Base-by-base conservation (phyloP, 2,888 invertebrate species). In the Flexamia atlantica region DNA sequence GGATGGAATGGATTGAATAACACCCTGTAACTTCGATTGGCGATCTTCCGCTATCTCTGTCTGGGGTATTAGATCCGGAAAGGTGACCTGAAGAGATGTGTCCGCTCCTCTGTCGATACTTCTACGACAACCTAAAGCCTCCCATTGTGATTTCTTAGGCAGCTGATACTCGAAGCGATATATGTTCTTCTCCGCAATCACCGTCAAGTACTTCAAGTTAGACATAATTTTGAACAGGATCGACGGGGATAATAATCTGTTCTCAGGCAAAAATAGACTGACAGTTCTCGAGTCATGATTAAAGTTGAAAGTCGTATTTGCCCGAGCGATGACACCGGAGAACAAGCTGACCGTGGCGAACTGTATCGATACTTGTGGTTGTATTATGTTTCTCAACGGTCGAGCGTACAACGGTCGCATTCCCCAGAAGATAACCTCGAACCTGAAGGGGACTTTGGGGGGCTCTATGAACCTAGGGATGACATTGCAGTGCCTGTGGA, bases 341-440 rank as follows among this genome's bases (percentile, higher is more conserved):
- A 90, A 89, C 20, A 92, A 79, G 50, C 88, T 87, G 10, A 88
- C 87, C 4, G 91, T 90, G 0, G 89, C 89, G 83, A 91, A 91
- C 83, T 91, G 90, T 10, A 92, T 86, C 1, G 10, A 20, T n/a
- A 72, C 23, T 42, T 72, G 72, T 40, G 72, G 72, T 40, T 72
- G 72, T 2, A 90, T 87, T 25, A 92, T 89, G 88, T 90, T 90
- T 0, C 92, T 92, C 84, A 89, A 88, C 84, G 90, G 89, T 0
- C 91, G 87, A 88, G 91, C 93, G 70, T 42, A 20, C 10, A 40
- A 40, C 12, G 72, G 72, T 90, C 91, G 88, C 0, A 94, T 88
- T 0, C 94, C 94, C 91, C 93, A 93, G 88, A 94, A 94, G 57
- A 93, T 90, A 0, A 93, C 91, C 88, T 93, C 92, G 17, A 93